These are phyloP conservation scores for Samia ricini DNA, from an alignment of 1,140 invertebrate species.

Conservation along the genomic window DNA sequence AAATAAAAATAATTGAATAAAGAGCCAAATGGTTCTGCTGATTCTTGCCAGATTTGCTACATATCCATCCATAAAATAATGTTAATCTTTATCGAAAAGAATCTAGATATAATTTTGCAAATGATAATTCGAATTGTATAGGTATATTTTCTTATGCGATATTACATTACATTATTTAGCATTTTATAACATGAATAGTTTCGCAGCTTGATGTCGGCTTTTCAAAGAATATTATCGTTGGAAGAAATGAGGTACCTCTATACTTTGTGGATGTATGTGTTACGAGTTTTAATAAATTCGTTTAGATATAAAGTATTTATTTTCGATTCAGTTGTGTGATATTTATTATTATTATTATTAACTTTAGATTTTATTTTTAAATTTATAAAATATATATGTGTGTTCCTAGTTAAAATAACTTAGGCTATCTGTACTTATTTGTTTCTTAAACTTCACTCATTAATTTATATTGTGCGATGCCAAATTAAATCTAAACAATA, in stretches of 20 bases:
- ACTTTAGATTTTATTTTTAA: conserved; percentile 26
- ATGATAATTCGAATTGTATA: conserved; percentile 49
- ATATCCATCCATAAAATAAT: conserved; percentile 70
- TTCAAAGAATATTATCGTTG: conserved; percentile 72
- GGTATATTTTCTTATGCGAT: conserved; percentile 67
- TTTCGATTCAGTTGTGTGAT: conserved; percentile 35
- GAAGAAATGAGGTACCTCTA: conserved; percentile 69
- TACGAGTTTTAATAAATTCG: conserved; percentile 57
- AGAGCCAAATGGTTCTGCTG: conserved; percentile 48
- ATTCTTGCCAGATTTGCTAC: conserved; percentile 71
- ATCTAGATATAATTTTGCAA: conserved; percentile 40
- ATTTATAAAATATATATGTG: conserved; percentile 23
- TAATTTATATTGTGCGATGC: conserved; percentile 53
- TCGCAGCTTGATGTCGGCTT: conserved; percentile 74
- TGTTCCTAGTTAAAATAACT: conserved; percentile 43
- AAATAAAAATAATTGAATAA: conserved; percentile 45
- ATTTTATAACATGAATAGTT: conserved; percentile 69
- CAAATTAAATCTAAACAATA: conserved; percentile 47
- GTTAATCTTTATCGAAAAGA: conserved; percentile 52
- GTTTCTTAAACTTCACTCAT: conserved; percentile 47
- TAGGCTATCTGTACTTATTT: conserved; percentile 38
- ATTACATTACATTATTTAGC: conserved; percentile 69
- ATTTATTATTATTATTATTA: conserved; percentile 42
- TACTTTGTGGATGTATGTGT: conserved; percentile 67
- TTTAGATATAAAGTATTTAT: conserved; percentile 48